Evolutionary conservation across 1,140 invertebrate species (phyloP).

Genomic region (Drosophila lacteicornis): DNA sequence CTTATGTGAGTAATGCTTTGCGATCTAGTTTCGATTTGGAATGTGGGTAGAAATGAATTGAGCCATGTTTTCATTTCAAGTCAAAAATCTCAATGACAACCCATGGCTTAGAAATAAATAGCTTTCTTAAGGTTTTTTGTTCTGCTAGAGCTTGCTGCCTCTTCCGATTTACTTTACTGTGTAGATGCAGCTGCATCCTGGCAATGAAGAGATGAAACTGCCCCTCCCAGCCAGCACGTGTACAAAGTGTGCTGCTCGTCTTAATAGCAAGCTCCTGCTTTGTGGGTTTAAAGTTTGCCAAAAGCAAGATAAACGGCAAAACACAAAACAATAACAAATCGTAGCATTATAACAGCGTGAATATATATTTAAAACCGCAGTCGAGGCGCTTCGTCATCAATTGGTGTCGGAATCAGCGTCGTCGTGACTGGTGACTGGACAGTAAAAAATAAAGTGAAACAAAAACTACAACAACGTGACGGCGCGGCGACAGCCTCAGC

Average conservation of each 20-base stretch:
- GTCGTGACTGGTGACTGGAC: conserved; percentile 57
- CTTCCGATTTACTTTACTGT: neutral
- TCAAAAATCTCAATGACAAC: neutral
- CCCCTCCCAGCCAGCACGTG: conserved; percentile 45
- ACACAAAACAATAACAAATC: conserved; percentile 60
- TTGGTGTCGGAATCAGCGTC: conserved; percentile 35
- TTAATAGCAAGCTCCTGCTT: neutral
- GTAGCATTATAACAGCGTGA: conserved; percentile 41
- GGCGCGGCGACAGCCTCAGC: conserved; percentile 8
- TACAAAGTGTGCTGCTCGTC: conserved; percentile 45
- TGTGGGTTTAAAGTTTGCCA: conserved; percentile 24
- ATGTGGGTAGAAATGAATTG: conserved; percentile 2
- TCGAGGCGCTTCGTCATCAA: conserved; percentile 64
- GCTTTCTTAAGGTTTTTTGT: neutral
- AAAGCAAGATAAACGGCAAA: conserved; percentile 48
- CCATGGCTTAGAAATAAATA: neutral
- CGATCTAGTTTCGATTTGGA: conserved; percentile 3
- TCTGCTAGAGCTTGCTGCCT: neutral
- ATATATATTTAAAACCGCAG: conserved; percentile 25
- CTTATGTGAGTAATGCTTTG: conserved; percentile 3
- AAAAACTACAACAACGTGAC: conserved; percentile 39
- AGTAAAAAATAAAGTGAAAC: conserved; percentile 14
- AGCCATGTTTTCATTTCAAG: neutral
- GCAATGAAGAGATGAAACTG: neutral
- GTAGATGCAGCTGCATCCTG: conserved; percentile 45